A percentile compares a stretch with the other conserved stretches of the same genome.
phyloP scores from a whole-genome alignment of 2,888 invertebrate genomes.

The Drosophila borborema region DNA sequence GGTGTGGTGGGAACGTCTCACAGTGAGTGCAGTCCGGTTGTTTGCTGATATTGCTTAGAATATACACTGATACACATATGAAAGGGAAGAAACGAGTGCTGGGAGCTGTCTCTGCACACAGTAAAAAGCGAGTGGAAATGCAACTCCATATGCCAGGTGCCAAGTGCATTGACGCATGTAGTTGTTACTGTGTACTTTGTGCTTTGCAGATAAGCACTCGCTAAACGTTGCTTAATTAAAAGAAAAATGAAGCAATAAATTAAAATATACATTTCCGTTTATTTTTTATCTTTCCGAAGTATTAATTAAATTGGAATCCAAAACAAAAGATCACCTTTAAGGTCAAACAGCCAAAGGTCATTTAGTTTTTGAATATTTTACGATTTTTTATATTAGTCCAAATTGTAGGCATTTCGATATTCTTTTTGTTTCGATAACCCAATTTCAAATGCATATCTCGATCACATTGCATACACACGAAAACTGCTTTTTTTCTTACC shows the following conservation, averaged over 20 bases:
- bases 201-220: conserved; percentile 27
- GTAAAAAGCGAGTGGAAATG: conserved; percentile 16
- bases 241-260: not conserved
- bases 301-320: not conserved
- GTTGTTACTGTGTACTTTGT: conserved; percentile 30
- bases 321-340: conserved; percentile 44
- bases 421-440: conserved; percentile 25
- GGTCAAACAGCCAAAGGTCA: conserved; percentile 30
- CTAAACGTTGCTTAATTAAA: conserved; percentile 2
- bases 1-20: conserved; percentile 11
- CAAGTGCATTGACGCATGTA: conserved; percentile 31
- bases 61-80: conserved; percentile 15
- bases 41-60: conserved; percentile 28
- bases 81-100: not conserved
- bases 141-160: conserved; percentile 47
- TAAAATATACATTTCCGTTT: not conserved
- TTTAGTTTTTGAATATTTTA: conserved; percentile 4
- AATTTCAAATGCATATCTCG: conserved; percentile 38
- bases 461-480: conserved; percentile 21
- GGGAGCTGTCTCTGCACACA: conserved; percentile 4
- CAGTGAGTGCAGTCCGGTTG: conserved; percentile 26
- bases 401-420: conserved; percentile 4
- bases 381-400: conserved; percentile 2
- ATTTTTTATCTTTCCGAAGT: not conserved
- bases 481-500: conserved; percentile 23